Evolutionary conservation across 1,140 invertebrate genomes (phyloP).

Genomic region (Drosophila sucinea): DNA sequence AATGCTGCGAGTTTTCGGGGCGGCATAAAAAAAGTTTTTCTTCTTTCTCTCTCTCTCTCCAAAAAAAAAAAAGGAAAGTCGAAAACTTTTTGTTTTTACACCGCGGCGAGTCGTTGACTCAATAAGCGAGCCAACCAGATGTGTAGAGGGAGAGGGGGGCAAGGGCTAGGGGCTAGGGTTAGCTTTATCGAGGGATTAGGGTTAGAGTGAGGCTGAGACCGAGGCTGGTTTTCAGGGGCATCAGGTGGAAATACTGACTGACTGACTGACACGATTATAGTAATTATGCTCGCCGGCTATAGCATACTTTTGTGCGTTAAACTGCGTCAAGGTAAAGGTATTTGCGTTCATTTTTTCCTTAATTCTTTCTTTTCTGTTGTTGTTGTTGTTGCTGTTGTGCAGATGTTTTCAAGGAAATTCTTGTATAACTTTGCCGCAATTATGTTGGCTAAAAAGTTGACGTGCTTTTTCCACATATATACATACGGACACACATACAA

Average conservation of each 20-base stretch:
- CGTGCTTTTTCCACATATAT: constrained; percentile 57
- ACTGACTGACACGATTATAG: constrained; percentile 74
- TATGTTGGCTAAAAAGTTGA: constrained; percentile 78
- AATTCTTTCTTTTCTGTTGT: constrained; percentile 8
- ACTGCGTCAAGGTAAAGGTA: constrained; percentile 19
- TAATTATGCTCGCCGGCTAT: constrained; percentile 76
- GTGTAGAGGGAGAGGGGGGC: constrained; percentile 29
- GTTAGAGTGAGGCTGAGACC: background rate
- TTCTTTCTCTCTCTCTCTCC: constrained; percentile 30
- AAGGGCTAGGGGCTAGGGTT: constrained; percentile 38
- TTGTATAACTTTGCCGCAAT: constrained; percentile 66
- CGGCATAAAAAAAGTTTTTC: constrained; percentile 72
- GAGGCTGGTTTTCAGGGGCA: background rate
- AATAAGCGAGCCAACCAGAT: constrained; percentile 51
- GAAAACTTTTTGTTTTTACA: constrained; percentile 61
- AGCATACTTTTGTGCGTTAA: constrained; percentile 75
- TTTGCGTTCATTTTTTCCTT: constrained; percentile 38
- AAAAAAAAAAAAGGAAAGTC: constrained; percentile 44
- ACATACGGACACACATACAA: constrained; percentile 59
- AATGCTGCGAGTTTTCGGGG: constrained; percentile 67
- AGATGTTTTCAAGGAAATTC: constrained; percentile 37
- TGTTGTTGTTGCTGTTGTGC: constrained; percentile 35
- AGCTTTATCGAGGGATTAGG: background rate
- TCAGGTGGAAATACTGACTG: background rate
- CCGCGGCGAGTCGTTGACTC: constrained; percentile 72